Base-by-base conservation (phyloP, 92 coral and sea anemone genomes). In the Zoanthus solanderi region DNA sequence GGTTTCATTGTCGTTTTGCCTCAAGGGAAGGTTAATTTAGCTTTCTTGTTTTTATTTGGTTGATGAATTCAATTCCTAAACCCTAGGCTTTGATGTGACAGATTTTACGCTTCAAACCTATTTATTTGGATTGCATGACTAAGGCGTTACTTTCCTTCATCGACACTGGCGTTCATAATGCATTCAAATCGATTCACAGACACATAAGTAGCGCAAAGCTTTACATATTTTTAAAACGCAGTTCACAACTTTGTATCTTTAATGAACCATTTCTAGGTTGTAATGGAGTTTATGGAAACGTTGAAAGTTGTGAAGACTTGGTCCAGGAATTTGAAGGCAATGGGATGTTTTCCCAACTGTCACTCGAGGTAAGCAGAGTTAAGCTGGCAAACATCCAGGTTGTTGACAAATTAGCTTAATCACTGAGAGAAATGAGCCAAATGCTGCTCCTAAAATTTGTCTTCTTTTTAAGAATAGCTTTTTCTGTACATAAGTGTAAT, bases 251-350 rank as follows among this genome's bases (percentile, higher is more conserved):
- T 18, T 72, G 66, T 17, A 17, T 63, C 17, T 34, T 71, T 46
- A 72, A 80, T 37, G 45, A 68, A 17, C 47, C 65, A 15, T 83
- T 88, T 90, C n/a, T 78, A 93, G 96, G 94, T 47, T 89, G 93
- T 23, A 94, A 95, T 92, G 96, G 98, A 23, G 91, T 90, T 72
- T 90, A 81, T 84, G 96, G 94, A 31, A 88, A 76, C 18, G 98
- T 91, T 61, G 98, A 95, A 80, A 95, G 94, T 3, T 95, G 98
- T 75, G 98, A 95, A 72, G 98, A 95, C 17, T 92, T 95, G 68
- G 96, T 95, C 0, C 79, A 90, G 45, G 95, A 95, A 71, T 96
- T 95, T 92, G 99, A 97, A 87, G 98, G 99, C 53, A 97, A 97
- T 90, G 99, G 99, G 18, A 84, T 97, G 63, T 95, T 97, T 81